Base-by-base conservation (phyloP, 1,140 invertebrate genomes). In the Venturia canescens region DNA sequence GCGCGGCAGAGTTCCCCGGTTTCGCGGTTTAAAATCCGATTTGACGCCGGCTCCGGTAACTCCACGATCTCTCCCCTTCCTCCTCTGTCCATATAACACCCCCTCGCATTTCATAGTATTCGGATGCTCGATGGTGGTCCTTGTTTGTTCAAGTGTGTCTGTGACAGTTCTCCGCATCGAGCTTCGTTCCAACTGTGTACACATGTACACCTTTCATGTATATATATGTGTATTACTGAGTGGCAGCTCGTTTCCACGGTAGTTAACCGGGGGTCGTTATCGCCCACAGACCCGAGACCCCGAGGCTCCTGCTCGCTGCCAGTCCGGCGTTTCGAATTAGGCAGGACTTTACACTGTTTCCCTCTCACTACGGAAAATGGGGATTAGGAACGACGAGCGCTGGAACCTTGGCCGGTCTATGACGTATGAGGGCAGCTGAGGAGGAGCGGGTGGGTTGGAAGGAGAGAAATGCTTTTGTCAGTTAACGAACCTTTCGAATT, bases 1-100 rank as follows among this genome's bases (percentile, higher is more conserved):
- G 13, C 27, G 27, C 21, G 7, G 72, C 18, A 57, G 53, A 57
- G 38, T 70, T 34, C 27, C 27, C 48, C 44, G 26, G 79, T 70
- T 77, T 48, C 72, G 77, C 75, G 83, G 83, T 81, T 87, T 86
- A 85, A 87, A 86, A 86, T 86, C 85, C 84, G 81, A 83, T 87
- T 85, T 85, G 81, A 84, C 83, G 80, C 69, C 18, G 31, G 67
- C 27, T 70, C n/a, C 27, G 15, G 15, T 18, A 11, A 27, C 29
- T 27, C 29, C 67, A 27, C 67, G 67, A 27, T 70, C 67, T 27
- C 67, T 15, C 67, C 29, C 63, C 23, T 16, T 67, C 63, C 23
- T 16, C 23, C 23, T 16, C 16, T 34, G 16, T 78, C 1, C 23
- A 23, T 50, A 38, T 23, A 74, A 21, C 15, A 44, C 15, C 11